Base-by-base conservation (phyloP, 1,140 invertebrate genomes). In the Euborellia annulipes region DNA sequence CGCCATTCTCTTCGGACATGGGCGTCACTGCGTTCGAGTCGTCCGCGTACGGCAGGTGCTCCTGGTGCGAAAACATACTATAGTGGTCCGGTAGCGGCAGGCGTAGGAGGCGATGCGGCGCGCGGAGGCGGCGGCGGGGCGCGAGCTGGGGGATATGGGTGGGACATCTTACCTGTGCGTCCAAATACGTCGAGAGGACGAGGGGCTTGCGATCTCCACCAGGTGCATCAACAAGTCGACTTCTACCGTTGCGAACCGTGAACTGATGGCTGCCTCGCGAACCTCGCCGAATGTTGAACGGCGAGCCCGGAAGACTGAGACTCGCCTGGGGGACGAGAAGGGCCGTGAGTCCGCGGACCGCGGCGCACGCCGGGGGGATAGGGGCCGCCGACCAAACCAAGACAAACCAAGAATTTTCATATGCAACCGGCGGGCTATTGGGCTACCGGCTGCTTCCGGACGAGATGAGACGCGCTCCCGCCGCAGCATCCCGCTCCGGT, bases 11-110 rank as follows among this genome's bases (percentile, higher is more conserved):
- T 69, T 96, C 93, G 42, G 89, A 94, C 85, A 94, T 93, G 11
- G 93, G 93, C 37, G 92, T 97, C 2, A 95, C 92, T 41, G 92
- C 93, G 58, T 91, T 91, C 38, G 90, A 95, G 64, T 96, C 92
- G 63, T 97, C 93, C 20, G 91, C 92, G 64, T 91, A 97, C 13
- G 93, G 93, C 56, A 97, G 75, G 64, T 95, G 88, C 68, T 93
- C 89, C 64, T 94, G 85, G 21, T 27, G 23, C 23, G 23, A 27
- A 27, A 27, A 27, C 23, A 27, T 27, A 27, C 23, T 27, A 27
- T 27, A 27, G 23, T 27, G 23, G 23, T 27, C 23, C 23, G 23
- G 23, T 27, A 27, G 23, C 4, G 23, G 4, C 4, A 11, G 4
- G 4, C 23, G 23, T 11, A 11, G 4, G 4, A 11, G 23, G 4